Evolutionary conservation across 2,797 vertebrate genomes (phyloP).

Genomic region (Clarias laeviceps): DNA sequence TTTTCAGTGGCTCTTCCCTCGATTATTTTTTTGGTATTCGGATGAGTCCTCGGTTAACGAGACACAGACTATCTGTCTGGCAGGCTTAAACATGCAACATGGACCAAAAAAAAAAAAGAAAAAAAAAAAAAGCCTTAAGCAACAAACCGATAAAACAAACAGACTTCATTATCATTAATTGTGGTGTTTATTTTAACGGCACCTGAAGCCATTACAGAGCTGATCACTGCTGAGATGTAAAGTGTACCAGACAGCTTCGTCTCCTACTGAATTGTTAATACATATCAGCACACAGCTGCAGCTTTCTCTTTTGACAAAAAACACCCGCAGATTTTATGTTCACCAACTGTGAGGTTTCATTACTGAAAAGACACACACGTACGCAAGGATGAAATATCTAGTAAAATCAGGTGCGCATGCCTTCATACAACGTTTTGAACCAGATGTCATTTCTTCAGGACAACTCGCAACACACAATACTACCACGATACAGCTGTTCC

Average conservation of each 20-base stretch:
- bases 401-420: background rate
- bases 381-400: background rate
- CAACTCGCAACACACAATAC: background rate
- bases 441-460: background rate
- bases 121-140: background rate
- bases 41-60: background rate
- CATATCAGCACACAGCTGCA: background rate
- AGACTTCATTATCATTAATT: conserved; percentile 21
- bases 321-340: background rate
- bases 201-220: background rate
- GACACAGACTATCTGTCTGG: too few species aligned
- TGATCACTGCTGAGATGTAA: background rate
- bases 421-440: background rate
- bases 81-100: background rate
- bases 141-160: background rate
- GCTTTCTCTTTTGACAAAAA: background rate
- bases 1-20: background rate
- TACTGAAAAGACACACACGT: background rate
- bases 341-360: background rate
- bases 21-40: background rate
- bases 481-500: background rate
- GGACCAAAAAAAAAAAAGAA: background rate
- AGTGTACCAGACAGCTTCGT: background rate
- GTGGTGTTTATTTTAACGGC: background rate
- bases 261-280: background rate